Evolutionary conservation across 2,797 vertebrate species (phyloP), one percentile per base, ranked within the genome.

Genomic region (Phyllotis vaccarum): DNA sequence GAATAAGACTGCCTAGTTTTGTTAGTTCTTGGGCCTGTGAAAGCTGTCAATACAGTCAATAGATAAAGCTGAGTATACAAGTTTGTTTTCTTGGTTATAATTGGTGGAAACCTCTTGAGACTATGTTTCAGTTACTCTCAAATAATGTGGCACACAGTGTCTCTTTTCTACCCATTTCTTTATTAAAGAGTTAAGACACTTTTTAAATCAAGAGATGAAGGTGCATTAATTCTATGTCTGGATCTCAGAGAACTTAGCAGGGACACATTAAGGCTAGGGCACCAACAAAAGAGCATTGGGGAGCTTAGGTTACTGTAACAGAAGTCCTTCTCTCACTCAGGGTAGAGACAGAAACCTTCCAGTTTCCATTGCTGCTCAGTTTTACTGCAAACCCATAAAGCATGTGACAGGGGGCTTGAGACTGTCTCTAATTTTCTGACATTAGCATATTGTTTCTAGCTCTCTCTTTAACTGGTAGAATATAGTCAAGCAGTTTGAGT

Each of bases 51-150:
- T 82, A 83, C 0, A 46, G 68, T 90, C 89, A 58, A 16, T 74
- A 74, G 85, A 62, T 91, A 31, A 90, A 78, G 66, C 24, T 27
- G 91, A 74, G 34, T 56, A 21, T 1, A 0, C n/a, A 66, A 66
- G 56, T 22, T 86, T 82, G 85, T 74, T 96, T 91, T 91, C 88
- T 94, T 79, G 14, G 12, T 64, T 95, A n/a, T 97, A 81, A 85
- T 76, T 86, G 49, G 78, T 37, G 29, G 62, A 83, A 85, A 56
- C 60, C 62, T 72, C 82, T 95, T n/a, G 14, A 40, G 52, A 19
- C 10, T 82, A 76, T 46, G 62, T 90, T 95, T 58, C 86, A 82
- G 76, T 97, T 95, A 81, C 79, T 82, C 58, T 94, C 83, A 94
- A 95, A 90, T 93, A 75, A 95, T 62, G 80, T 78, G 75, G 29